These are phyloP conservation scores for Forficula auricularia DNA, from an alignment of 1,140 invertebrate species.

Conservation along the genomic window DNA sequence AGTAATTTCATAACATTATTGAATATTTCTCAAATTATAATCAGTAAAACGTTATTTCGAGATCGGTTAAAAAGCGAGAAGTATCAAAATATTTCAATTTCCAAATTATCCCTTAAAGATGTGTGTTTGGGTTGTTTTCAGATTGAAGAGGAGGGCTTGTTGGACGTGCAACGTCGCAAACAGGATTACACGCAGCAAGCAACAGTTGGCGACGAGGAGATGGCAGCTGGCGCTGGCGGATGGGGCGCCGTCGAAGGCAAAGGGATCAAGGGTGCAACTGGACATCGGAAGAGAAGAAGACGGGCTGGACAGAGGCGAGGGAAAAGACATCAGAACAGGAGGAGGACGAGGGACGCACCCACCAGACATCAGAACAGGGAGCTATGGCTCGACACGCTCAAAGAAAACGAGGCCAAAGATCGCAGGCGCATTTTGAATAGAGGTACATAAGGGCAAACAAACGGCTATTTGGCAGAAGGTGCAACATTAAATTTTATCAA, in stretches of 20 bases:
- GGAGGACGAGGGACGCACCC: background rate
- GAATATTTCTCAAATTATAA: no score
- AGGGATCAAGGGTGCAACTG: constrained; percentile 8
- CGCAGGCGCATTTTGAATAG: no score
- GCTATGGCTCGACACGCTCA: background rate
- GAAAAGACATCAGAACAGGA: no score
- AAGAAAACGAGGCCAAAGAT: background rate
- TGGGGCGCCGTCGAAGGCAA: background rate
- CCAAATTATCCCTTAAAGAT: no score
- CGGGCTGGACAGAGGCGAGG: no score
- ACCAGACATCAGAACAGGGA: constrained; percentile 3
- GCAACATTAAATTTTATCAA: no score
- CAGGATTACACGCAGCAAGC: constrained; percentile 11
- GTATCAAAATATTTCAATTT: no score
- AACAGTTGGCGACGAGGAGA: constrained; percentile 6
- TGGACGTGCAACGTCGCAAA: constrained; percentile 26
- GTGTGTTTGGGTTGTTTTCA: constrained; percentile 40
- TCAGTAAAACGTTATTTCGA: no score
- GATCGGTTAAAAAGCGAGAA: no score
- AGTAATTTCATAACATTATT: no score
- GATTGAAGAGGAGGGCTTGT: constrained; percentile 61
- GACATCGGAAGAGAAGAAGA: background rate
- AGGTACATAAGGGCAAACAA: no score
- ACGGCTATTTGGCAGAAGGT: no score
- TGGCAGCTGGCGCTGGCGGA: background rate